These are phyloP conservation scores for Athalia cordata DNA, from an alignment of 2,888 invertebrate genomes.

Conservation along the genomic window DNA sequence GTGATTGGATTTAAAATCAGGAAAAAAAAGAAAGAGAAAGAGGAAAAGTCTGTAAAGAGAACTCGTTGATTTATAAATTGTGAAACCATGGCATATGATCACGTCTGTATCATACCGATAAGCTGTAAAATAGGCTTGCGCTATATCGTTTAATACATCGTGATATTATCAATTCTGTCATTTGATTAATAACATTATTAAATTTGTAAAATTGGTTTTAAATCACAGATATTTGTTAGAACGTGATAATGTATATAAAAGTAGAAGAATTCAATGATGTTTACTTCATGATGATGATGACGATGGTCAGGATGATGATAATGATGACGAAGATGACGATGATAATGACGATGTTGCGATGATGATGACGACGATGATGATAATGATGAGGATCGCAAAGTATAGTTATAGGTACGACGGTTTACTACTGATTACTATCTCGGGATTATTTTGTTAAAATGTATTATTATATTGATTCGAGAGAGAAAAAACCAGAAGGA, in stretches of 20 bases:
- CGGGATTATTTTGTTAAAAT: slow-evolving; percentile 53
- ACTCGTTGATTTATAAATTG: slow-evolving; percentile 30
- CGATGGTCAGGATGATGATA: background rate
- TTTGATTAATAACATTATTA: slow-evolving; percentile 41
- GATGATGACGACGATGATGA: slow-evolving; percentile 57
- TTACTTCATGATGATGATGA: background rate
- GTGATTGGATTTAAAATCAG: background rate
- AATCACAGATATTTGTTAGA: slow-evolving; percentile 61
- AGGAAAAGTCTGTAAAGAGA: background rate
- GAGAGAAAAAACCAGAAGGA: slow-evolving; percentile 7
- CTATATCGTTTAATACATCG: background rate
- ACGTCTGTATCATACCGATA: slow-evolving; percentile 22
- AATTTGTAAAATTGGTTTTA: slow-evolving; percentile 54
- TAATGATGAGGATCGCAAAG: slow-evolving; percentile 49
- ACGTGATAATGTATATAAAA: slow-evolving; percentile 67
- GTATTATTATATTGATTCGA: slow-evolving; percentile 51
- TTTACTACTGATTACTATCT: slow-evolving; percentile 56
- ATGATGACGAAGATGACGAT: slow-evolving; percentile 45
- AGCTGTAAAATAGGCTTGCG: slow-evolving; percentile 8
- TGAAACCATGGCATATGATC: slow-evolving; percentile 20
- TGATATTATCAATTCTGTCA: slow-evolving; percentile 28
- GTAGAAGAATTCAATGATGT: slow-evolving; percentile 61
- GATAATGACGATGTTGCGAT: slow-evolving; percentile 48
- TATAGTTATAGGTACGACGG: slow-evolving; percentile 49
- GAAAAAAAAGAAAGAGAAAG: background rate